These are phyloP conservation scores for Drosophila tsacasi DNA, from an alignment of 1,140 invertebrate species.

Conservation along the genomic window DNA sequence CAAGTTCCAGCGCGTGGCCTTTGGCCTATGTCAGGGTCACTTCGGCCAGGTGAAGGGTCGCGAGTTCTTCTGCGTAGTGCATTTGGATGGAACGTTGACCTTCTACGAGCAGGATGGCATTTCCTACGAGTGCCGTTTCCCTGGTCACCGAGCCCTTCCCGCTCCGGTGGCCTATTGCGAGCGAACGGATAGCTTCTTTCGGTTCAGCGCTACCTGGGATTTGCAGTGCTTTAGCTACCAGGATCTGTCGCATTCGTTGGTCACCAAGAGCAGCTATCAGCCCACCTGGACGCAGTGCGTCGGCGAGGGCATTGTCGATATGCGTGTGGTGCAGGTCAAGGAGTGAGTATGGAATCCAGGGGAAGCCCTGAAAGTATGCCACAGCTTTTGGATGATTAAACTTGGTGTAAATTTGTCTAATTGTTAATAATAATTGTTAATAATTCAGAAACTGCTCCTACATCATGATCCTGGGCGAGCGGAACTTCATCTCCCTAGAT, in stretches of 20 bases:
- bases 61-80: slow-evolving; percentile 92
- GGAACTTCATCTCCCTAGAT: slow-evolving; percentile 72
- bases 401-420: too few species aligned
- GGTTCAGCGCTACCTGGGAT: slow-evolving; percentile 88
- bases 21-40: slow-evolving; percentile 89
- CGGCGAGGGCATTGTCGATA: slow-evolving; percentile 78
- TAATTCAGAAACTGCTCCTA: slow-evolving; percentile 55
- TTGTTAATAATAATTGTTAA: too few species aligned
- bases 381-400: not conserved
- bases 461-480: slow-evolving; percentile 79
- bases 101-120: slow-evolving; percentile 90
- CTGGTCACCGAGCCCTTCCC: slow-evolving; percentile 89
- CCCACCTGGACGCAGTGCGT: slow-evolving; percentile 81
- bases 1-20: slow-evolving; percentile 86
- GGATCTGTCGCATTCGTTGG: slow-evolving; percentile 75
- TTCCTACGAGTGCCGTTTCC: slow-evolving; percentile 77
- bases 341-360: slow-evolving; percentile 45
- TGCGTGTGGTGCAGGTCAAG: slow-evolving; percentile 73
- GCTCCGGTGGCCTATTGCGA: slow-evolving; percentile 89
- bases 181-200: slow-evolving; percentile 90
- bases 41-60: slow-evolving; percentile 90
- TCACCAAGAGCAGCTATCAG: slow-evolving; percentile 68
- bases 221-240: slow-evolving; percentile 88
- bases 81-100: slow-evolving; percentile 90
- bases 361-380: not conserved